Base-by-base conservation (phyloP, 2,113 vertebrate genomes). In the Tragulus kanchil region DNA sequence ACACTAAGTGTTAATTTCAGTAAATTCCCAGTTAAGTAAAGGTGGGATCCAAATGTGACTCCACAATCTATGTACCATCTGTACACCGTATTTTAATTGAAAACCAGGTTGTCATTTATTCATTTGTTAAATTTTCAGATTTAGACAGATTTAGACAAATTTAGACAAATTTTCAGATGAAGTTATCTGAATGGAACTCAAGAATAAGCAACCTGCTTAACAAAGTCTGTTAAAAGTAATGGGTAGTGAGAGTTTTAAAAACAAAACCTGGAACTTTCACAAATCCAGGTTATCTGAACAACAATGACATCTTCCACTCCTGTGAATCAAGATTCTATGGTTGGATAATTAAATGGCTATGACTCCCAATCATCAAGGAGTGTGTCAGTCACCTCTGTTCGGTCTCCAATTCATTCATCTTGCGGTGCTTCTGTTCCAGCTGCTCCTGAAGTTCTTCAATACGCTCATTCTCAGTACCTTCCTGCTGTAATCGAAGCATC, bases 401-500 rank as follows among this genome's bases (percentile, higher is more conserved):
- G 0, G 99, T 99, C 97, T 99, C 99, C 93, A 99, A 94, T 94
- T 99, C 98, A 0, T 99, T 99, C 97, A 98, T 99, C 10, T 97
- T 98, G 61, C 99, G 99, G 61, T 99, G 99, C 13, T 99, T 99
- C 82, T 99, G 99, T 71, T 99, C 99, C 62, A 99, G 98, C 98
- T 99, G 99, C 0, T 97, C 97, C 98, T 99, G 99, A 50, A 99
- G 99, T 14, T 99, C 98, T 1, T 94, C 94, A 2, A 99, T 99
- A 77, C 98, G 99, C 65, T 99, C 99, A 1, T 99, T 99, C 98
- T 99, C 99, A 4, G 97, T 99, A 6, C 99, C 99, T 83, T 99
- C 99, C 98, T 99, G 99, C 94, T 99, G 99, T 91, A 99, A 98
- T 3, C 98, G 98, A 58, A 99, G 99, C 99, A 99, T 99, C 98